Base-by-base conservation (phyloP, 2,888 invertebrate species). In the Phanerotoma sp. region DNA sequence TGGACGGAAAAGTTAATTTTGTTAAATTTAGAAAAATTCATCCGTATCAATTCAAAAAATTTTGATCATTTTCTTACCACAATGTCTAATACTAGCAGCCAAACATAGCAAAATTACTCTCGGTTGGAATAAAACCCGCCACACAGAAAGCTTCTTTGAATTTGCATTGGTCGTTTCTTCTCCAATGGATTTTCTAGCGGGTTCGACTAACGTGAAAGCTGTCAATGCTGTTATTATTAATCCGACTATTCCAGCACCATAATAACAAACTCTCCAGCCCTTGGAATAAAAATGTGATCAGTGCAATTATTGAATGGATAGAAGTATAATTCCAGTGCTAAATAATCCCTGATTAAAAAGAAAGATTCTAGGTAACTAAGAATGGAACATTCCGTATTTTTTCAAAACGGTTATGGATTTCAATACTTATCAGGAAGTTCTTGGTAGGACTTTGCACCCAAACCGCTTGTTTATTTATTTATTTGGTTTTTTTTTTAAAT, bases 61-160 rank as follows among this genome's bases (percentile, higher is more conserved):
- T n/a, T n/a, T n/a, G n/a, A n/a, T n/a, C n/a, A n/a, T n/a, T n/a
- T 33, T 22, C 78, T 78, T 68, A 88, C 89, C 93, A 64, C 91
- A 91, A 79, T 93, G 93, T 65, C 93, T 84, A 64, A 93, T 88
- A 35, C 92, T 91, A 15, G 93, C 93, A n/a, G 92, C 93, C 2
- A 93, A 75, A 73, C 90, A 91, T 50, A 93, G 79, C 72, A 93
- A 82, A 28, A 93, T 79, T 62, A 93, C 83, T 54, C 91, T 83
- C 1, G 93, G 93, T 69, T 88, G 89, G 0, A 83, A 77, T 55
- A 93, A 83, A 2, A 91, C 87, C 65, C 84, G 85, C 90, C 90
- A 91, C 64, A 90, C 82, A 2, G 84, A 83, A 1, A 84, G 73
- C 66, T 84, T 82, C 64, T 84, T 82, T 15, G 71, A 75, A 32